Evolutionary conservation across 2,888 invertebrate genomes (phyloP), one percentile per base, ranked within the genome.

Genomic region (Cantharis flavilabris): DNA sequence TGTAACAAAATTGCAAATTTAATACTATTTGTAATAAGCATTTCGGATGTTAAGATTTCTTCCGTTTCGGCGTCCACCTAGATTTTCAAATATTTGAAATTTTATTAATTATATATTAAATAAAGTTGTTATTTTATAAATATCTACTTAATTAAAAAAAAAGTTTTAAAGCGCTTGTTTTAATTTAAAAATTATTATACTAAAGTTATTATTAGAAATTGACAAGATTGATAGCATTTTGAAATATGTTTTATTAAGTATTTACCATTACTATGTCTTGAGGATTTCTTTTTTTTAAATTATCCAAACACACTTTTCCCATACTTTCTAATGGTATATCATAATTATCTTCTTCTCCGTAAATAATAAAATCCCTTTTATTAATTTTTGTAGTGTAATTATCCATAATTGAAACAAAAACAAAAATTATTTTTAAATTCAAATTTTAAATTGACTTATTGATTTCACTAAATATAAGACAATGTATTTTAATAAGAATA

Each of bases 291-390:
- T 18, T 70, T 71, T 28, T 69, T 62, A 76, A 63, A 20, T 23
- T 26, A n/a, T 76, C 62, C 23, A 76, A 69, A 11, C 65, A 33
- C 23, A 64, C 70, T 72, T 69, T 73, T 73, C 72, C 75, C 26
- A 76, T 18, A 4, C 70, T 72, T 63, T 76, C 70, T 67, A 71
- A 16, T 23, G 28, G 62, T 28, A 78, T 69, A 71, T 79, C 30
- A 75, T 20, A 64, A 11, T 67, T 65, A 28, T 71, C 67, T 18
- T 79, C 95, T 89, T 63, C 20, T 9, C 65, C 65, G 4, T 11
- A 65, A 23, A 65, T n/a, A 23, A 65, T 65, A n/a, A 49, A n/a
- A n/a, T n/a, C 49, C 2, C 7, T 49, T 49, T 49, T n/a, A 49
- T 49, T 49, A 5, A n/a, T 49, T 49, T 49, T n/a, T 49, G 13